A percentile compares a stretch with the other conserved stretches of the same genome.
These are phyloP conservation scores for Gobiocypris rarus DNA, from an alignment of 2,113 vertebrate species.

Conservation along the genomic window DNA sequence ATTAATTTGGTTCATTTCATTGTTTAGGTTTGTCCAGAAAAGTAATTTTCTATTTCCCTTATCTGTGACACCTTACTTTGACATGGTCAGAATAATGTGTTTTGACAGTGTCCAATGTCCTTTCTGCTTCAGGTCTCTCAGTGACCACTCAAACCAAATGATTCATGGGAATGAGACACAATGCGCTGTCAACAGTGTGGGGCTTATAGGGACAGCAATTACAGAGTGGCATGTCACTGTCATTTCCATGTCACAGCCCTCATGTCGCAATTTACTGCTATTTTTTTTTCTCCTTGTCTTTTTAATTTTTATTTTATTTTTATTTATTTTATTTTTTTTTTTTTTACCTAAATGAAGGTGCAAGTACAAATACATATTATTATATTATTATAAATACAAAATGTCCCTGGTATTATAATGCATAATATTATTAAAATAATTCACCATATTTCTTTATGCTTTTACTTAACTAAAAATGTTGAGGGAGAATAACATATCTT, in stretches of 20 bases:
- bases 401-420: too few species aligned
- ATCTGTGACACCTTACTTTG: not conserved
- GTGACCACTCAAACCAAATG: not conserved
- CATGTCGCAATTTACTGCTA: not conserved
- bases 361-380: not conserved
- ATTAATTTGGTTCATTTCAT: too few species aligned
- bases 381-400: too few species aligned
- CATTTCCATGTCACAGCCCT: not conserved
- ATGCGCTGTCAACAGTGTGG: conserved; percentile 6
- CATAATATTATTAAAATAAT: not conserved
- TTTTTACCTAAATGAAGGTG: not conserved
- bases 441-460: not conserved
- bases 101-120: conserved; percentile 15
- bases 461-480: not conserved
- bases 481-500: not conserved
- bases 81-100: conserved; percentile 2
- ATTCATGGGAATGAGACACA: conserved; percentile 25
- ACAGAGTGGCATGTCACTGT: conserved; percentile 20
- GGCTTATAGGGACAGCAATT: conserved; percentile 6
- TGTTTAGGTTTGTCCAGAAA: not conserved
- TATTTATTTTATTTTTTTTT: too few species aligned
- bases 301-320: too few species aligned
- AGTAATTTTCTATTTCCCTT: not conserved
- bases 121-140: conserved; percentile 3
- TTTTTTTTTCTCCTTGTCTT: not conserved